A percentile compares a stretch with the other conserved stretches of the same genome.
Conservation (phyloP, 2,113 vertebrate genomes). For the Eretmochelys imbricata region DNA sequence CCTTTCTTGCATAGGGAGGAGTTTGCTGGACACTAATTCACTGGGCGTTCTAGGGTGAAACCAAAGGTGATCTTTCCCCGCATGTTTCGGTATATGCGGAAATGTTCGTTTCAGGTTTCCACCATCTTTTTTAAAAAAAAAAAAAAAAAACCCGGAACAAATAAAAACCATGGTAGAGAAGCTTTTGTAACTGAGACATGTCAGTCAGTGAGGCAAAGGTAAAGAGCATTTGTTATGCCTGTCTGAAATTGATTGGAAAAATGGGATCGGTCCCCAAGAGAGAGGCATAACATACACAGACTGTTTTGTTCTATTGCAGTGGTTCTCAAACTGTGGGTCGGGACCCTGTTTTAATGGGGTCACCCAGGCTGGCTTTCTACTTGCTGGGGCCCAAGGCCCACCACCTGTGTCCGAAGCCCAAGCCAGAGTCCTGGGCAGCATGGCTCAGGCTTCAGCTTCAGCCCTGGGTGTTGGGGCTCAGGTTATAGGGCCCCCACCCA, state of each 20-base stretch:
- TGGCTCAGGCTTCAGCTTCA: no score
- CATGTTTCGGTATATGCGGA: background rate
- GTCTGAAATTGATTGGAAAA: background rate
- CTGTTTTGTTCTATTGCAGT: no score
- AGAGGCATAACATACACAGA: background rate
- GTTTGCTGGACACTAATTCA: background rate
- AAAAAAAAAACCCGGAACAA: background rate
- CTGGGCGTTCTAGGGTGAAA: background rate
- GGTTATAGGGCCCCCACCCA: no score
- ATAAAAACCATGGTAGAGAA: background rate
- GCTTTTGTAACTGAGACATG: background rate
- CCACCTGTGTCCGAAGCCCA: no score
- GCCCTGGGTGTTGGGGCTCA: no score
- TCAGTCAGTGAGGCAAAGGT: background rate
- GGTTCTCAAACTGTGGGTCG: no score
- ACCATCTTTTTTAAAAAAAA: background rate
- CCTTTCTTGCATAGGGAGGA: background rate
- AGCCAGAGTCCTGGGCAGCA: no score
- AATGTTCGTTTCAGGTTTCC: background rate
- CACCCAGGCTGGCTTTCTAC: no score
- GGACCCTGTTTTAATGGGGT: no score
- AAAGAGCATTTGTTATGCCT: background rate
- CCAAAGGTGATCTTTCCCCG: background rate
- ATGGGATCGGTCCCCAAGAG: background rate
- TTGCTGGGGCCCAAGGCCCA: no score